Conservation (phyloP, 2,797 vertebrate species). For the Mus spretus region DNA sequence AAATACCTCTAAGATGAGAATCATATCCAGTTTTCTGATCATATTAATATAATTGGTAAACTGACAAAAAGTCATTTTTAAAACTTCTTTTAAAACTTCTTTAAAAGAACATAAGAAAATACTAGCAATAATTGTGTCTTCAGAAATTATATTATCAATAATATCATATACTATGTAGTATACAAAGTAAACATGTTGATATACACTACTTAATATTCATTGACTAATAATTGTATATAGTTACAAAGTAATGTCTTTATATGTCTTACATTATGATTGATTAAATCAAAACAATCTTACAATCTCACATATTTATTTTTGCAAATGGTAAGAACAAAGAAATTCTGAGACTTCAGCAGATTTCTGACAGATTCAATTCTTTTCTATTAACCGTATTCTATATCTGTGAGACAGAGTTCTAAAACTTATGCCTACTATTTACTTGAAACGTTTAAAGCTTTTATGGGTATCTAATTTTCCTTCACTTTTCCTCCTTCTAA, state of each 20-base stretch:
- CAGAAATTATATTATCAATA: background rate
- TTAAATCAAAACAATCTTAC: background rate
- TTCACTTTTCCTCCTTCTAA: background rate
- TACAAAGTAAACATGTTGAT: slow-evolving; percentile 20
- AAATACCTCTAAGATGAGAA: slow-evolving; percentile 32
- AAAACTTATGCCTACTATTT: background rate
- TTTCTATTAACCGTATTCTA: background rate
- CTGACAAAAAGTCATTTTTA: slow-evolving; percentile 39
- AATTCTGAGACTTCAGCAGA: background rate
- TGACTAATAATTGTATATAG: background rate
- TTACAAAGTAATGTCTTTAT: background rate
- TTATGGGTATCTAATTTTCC: background rate
- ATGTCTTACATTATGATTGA: background rate
- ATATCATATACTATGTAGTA: background rate
- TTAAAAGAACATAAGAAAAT: slow-evolving; percentile 1
- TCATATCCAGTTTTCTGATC: slow-evolving; percentile 18
- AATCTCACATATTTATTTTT: background rate
- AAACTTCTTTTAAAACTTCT: slow-evolving; percentile 24
- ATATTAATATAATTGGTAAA: background rate
- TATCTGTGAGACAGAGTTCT: background rate
- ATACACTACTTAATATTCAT: background rate
- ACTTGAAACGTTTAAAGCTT: background rate
- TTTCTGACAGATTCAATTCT: background rate
- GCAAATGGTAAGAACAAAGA: background rate
- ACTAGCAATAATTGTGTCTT: background rate